Conservation (phyloP, 2,113 vertebrate genomes). For the Galemys pyrenaicus region DNA sequence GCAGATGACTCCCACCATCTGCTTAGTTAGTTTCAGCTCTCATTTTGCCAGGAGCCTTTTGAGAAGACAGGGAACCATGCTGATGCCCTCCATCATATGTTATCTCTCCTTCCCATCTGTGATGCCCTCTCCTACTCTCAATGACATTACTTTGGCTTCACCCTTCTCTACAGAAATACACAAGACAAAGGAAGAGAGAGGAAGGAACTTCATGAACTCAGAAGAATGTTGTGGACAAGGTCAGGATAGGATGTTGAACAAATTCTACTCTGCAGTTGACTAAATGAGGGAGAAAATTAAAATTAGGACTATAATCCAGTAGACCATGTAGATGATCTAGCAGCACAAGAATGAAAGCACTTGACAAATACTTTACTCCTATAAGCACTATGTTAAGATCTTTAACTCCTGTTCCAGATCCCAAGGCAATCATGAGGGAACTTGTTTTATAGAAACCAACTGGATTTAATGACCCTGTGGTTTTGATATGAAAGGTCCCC, state of each 20-base stretch:
- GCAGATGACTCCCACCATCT: constrained; percentile 71
- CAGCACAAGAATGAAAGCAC: no score
- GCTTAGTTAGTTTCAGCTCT: constrained; percentile 56
- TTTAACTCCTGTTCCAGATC: no score
- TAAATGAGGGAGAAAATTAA: not conserved
- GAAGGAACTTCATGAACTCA: not conserved
- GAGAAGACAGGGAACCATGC: constrained; percentile 70
- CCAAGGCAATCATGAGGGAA: no score
- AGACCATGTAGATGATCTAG: not conserved
- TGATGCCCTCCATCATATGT: constrained; percentile 39
- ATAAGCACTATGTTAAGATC: no score
- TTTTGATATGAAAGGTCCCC: no score
- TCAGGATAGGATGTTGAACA: not conserved
- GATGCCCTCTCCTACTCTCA: constrained; percentile 47
- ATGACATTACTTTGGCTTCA: constrained; percentile 55
- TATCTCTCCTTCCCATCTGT: constrained; percentile 53
- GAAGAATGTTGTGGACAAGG: not conserved
- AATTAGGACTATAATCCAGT: not conserved
- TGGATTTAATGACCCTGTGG: no score
- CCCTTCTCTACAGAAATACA: constrained; percentile 40
- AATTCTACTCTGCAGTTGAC: not conserved
- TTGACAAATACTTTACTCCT: no score
- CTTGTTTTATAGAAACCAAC: no score
- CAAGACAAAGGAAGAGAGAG: not conserved
- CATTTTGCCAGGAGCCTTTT: constrained; percentile 70